Evolutionary conservation across 35 echinoderm and acorn worm genomes (phyloP), one percentile per base, ranked within the genome.

Genomic region (Heliocidaris erythrogramma): DNA sequence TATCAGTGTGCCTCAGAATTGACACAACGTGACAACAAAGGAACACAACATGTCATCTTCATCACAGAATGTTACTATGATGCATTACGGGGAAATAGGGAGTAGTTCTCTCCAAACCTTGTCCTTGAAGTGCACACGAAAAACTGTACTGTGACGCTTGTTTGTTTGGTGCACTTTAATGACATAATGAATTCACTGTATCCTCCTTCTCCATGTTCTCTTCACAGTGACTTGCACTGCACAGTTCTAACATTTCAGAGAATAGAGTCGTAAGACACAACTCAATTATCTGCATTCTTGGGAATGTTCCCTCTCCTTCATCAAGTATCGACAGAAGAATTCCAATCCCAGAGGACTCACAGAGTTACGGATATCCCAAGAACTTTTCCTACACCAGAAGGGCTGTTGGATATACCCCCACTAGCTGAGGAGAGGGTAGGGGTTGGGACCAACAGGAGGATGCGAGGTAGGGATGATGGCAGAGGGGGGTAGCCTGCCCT

Each of bases 391-490:
- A 21, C 87, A 47, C 87, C 87, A 48, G 27, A 18, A 78, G 87
- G 32, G 87, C 11, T 89, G 87, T 32, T 24, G 87, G 47, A 14
- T 14, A 12, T 9, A 47, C 31, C 87, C 47, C 31, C 87, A 89
- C 87, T 89, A 89, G 87, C 87, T 89, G 31, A 47, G 87, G 87
- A 47, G 21, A 6, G 91, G 48, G 49, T 92, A 92, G 27, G 47
- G 50, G 91, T 92, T 92, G 14, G 91, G 91, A 30, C 9, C 91
- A 32, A 12, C 31, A 2, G 87, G 87, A 42, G 87, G 87, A 30
- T 92, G 91, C 48, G 91, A 92, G 47, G 91, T 92, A 49, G 91
- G 91, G 91, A 92, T 92, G 91, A 92, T 92, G 91, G 48, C 91
- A 2, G 91, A 59, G 10, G 91, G 48, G 48, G 91, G 91, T 30